Evolutionary conservation across 2,113 vertebrate species (phyloP).

Genomic region (Corythornis cristatus): DNA sequence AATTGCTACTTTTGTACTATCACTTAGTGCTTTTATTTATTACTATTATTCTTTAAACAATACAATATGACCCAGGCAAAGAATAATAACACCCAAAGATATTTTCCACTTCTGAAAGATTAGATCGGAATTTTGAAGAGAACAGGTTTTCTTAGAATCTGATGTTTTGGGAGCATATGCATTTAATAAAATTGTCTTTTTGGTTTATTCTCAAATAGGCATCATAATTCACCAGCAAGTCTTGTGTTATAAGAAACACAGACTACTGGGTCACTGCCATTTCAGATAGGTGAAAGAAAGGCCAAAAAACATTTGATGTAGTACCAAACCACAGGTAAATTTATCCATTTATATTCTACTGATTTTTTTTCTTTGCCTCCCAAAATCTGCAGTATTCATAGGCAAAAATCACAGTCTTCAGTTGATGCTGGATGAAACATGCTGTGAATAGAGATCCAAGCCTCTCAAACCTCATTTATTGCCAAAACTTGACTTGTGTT

Average conservation of each 20-base stretch:
- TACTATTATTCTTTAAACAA: neutral
- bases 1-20: neutral
- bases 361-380: slow-evolving; percentile 16
- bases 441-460: neutral
- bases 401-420: neutral
- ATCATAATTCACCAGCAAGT: neutral
- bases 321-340: neutral
- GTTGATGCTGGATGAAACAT: neutral
- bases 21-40: neutral
- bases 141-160: neutral
- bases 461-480: neutral
- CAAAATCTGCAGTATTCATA: neutral
- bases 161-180: neutral
- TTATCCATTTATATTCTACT: neutral
- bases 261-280: neutral
- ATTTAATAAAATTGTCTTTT: neutral
- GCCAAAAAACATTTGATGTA: neutral
- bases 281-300: neutral
- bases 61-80: neutral
- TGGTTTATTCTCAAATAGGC: neutral
- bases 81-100: neutral
- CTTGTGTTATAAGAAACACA: neutral
- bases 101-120: neutral
- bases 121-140: neutral
- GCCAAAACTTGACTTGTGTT: neutral